Evolutionary conservation across 2,797 vertebrate species (phyloP).

Genomic region (Serranus cabrilla): DNA sequence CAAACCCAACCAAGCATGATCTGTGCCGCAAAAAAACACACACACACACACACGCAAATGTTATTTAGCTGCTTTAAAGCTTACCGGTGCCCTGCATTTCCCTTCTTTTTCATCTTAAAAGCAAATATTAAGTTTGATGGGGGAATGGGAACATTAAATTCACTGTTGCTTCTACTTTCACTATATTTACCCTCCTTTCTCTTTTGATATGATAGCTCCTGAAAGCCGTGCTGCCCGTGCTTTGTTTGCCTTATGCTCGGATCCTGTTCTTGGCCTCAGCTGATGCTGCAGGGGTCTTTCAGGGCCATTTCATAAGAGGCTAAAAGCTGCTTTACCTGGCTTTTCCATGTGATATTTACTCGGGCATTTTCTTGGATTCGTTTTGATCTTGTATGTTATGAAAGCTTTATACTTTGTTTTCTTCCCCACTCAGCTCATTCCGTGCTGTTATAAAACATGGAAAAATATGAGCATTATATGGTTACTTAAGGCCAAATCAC

Average conservation of each 20-base stretch:
- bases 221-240: constrained; percentile 39
- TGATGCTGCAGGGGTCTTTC: constrained; percentile 48
- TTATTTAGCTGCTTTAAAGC: constrained; percentile 41
- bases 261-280: constrained; percentile 38
- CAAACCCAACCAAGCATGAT: constrained; percentile 30
- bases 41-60: constrained; percentile 20
- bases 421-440: constrained; percentile 5
- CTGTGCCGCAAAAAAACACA: constrained; percentile 22
- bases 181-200: constrained; percentile 40
- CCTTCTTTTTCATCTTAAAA: constrained; percentile 43
- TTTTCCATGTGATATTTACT: constrained; percentile 45
- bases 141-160: constrained; percentile 30
- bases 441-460: constrained; percentile 1
- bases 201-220: constrained; percentile 60
- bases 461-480: constrained; percentile 13
- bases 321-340: constrained; percentile 56
- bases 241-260: constrained; percentile 49
- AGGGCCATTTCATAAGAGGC: constrained; percentile 50
- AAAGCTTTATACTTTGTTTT: constrained; percentile 47
- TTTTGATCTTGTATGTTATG: constrained; percentile 59
- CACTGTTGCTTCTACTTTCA: constrained; percentile 20
- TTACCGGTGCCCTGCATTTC: constrained; percentile 14
- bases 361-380: constrained; percentile 27
- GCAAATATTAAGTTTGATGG: constrained; percentile 43
- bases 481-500: constrained; percentile 2